These are phyloP conservation scores for Pituophis catenifer DNA, from an alignment of 2,113 vertebrate genomes.

Conservation along the genomic window DNA sequence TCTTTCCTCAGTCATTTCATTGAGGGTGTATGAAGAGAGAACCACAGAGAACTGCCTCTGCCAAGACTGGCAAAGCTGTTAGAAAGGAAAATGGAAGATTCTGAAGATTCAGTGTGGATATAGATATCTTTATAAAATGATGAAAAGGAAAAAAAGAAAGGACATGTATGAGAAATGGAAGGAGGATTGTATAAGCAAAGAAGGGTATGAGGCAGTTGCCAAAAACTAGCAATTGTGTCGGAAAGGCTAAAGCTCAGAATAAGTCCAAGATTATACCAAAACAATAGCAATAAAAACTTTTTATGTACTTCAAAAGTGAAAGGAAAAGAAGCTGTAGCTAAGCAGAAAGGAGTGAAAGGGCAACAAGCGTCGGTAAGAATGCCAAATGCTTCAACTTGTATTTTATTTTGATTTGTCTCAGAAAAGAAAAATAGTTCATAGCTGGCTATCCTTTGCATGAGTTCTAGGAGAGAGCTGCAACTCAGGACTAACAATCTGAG, in stretches of 20 bases:
- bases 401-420: neutral
- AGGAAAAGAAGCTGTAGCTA: neutral
- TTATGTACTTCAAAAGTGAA: neutral
- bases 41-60: neutral
- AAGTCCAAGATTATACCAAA: neutral
- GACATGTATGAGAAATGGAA: neutral
- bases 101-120: neutral
- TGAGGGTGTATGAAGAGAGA: neutral
- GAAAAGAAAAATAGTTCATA: neutral
- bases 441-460: neutral
- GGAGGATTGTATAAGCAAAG: neutral
- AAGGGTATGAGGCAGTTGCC: neutral
- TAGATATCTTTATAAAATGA: neutral
- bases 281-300: neutral
- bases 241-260: neutral
- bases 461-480: neutral
- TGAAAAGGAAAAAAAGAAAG: neutral
- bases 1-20: neutral
- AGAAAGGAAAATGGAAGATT: neutral
- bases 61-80: neutral
- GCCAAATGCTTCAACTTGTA: neutral
- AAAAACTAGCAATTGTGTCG: neutral
- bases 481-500: neutral
- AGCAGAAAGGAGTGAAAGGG: neutral
- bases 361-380: neutral